Conservation (phyloP, 30 jellyfish, hydroid and myxozoan species). For the Aurelia coerulea region DNA sequence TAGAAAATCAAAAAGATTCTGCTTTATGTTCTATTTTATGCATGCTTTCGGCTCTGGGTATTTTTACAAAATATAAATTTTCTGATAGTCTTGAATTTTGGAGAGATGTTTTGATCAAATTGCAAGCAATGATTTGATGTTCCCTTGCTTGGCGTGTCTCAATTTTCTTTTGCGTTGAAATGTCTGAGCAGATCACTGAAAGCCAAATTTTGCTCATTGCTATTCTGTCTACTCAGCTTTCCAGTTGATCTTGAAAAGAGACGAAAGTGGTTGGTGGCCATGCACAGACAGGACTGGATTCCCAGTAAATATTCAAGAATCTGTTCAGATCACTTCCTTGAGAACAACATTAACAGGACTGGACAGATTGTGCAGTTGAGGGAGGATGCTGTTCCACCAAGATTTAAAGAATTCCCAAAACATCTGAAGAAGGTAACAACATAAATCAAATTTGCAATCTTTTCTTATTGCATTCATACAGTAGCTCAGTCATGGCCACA, state of each 20-base stretch:
- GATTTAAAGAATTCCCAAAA: slow-evolving; percentile 52
- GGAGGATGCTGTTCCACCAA: slow-evolving; percentile 42
- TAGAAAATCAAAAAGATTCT: too few relatives aligned
- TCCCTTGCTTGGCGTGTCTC: background rate
- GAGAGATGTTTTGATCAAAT: too few relatives aligned
- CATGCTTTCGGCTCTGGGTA: too few relatives aligned
- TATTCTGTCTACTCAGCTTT: background rate
- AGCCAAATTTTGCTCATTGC: background rate
- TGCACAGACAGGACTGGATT: slow-evolving; percentile 52
- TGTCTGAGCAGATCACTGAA: background rate
- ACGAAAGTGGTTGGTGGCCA: background rate
- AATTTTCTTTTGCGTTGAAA: background rate
- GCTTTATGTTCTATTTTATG: too few relatives aligned
- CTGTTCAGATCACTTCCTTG: slow-evolving; percentile 53
- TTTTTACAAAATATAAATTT: too few relatives aligned
- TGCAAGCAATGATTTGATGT: too few relatives aligned
- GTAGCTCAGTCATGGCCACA: too few relatives aligned
- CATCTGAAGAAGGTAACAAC: slow-evolving; percentile 49
- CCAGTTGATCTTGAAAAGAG: background rate
- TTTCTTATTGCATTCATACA: too few relatives aligned
- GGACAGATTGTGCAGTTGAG: slow-evolving; percentile 16
- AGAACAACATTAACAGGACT: slow-evolving; percentile 6
- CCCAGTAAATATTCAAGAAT: slow-evolving; percentile 33
- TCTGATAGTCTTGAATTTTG: too few relatives aligned
- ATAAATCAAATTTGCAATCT: too few relatives aligned